Base-by-base conservation (phyloP, 2,113 vertebrate species). In the Aptenodytes patagonicus region DNA sequence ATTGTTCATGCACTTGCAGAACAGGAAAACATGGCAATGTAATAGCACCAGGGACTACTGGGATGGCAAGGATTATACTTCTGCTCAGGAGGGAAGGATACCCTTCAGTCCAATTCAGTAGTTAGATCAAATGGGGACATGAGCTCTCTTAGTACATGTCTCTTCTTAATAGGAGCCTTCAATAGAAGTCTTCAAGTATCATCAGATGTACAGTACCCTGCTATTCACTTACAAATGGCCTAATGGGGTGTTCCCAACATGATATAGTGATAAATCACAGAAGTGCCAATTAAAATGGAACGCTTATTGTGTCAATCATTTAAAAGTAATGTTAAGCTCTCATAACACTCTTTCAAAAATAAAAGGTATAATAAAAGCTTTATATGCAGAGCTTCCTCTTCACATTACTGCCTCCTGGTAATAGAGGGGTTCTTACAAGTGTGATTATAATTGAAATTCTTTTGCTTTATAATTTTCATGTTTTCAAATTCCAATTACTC, bases 221-320 rank as follows among this genome's bases (percentile, higher is more conserved):
- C 97, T 97, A 96, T 96, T 97, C 97, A 95, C 94, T 96, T 97
- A 95, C 68, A 94, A 87, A 97, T 6, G 84, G 83, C 64, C 40
- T 96, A 96, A 97, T 87, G 62, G 52, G 62, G 54, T 96, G 91
- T 90, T 93, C 84, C 87, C 61, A 31, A 97, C 86, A 90, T 89
- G 95, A 92, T 32, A 87, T 5, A 90, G 69, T 90, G 93, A 97
- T 97, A 97, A 98, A 97, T 97, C 96, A 95, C 83, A 95, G 75
- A 97, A 81, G 81, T 70, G 93, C 96, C 97, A 98, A 98, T 98
- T 98, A 98, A 98, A 98, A 97, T 96, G 71, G 87, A 96, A 97
- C 1, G 3, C 36, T 96, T 97, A 90, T 75, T 93, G 90, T 95
- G 84, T 91, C 96, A 93, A 68, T 95, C 96, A 95, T 90, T 97